Evolutionary conservation across 2,888 invertebrate species (phyloP), one percentile per base, ranked within the genome.

Genomic region (Gymnosoma rotundatum): DNA sequence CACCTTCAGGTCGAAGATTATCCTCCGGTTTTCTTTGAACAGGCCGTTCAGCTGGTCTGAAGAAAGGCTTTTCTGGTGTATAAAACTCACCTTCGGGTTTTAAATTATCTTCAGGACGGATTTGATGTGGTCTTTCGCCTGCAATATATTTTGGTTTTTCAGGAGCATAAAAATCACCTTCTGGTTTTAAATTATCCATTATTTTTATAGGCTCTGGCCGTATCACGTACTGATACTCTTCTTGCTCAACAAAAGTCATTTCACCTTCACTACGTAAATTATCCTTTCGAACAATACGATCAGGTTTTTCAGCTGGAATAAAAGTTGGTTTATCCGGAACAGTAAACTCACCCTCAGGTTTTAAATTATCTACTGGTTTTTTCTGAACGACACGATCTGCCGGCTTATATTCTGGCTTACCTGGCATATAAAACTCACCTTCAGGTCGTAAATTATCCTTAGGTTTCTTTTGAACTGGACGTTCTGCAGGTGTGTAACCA

Each of bases 311-410:
- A n/a, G 93, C 93, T 1, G 94, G 93, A 1, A 88, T 87, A 90
- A 91, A 93, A 67, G 88, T 87, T 0, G 89, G 88, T 83, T 91
- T 92, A 21, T 92, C 92, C 0, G 93, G 94, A 83, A 89, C 32
- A 86, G 88, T 48, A 87, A 93, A 81, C 2, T 93, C 92, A 0
- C 94, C 94, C 87, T 94, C 93, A 2, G 93, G 93, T 10, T 86
- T 52, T 0, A 95, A 91, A 89, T 95, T 95, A 87, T 95, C 95
- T 87, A 93, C 93, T 63, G 94, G 95, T 88, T 92, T 93, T 0
- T 93, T 93, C 45, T 93, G 93, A 0, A 54, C 45, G 4, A 88
- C 87, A 5, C 88, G 74, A 93, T 78, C 83, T 3, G 73, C 86
- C 0, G 81, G 78, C 14, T 18, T 50, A n/a, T 25, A 83, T 8